A percentile compares a stretch with the other conserved stretches of the same genome.
These are phyloP conservation scores for Dromas ardeola DNA, from an alignment of 2,113 vertebrate genomes.

Conservation along the genomic window DNA sequence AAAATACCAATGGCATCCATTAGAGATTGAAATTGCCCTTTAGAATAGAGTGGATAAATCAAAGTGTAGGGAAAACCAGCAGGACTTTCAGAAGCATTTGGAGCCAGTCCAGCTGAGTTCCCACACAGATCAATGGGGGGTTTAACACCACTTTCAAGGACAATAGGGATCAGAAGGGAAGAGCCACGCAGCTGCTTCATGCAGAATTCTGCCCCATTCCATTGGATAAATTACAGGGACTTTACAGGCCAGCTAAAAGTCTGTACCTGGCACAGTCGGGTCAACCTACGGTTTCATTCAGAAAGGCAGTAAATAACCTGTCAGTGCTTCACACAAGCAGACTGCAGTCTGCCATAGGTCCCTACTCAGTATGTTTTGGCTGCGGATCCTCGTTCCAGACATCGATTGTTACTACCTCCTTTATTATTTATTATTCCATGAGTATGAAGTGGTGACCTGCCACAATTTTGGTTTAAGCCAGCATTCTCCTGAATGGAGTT, in stretches of 20 bases:
- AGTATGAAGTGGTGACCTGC: not conserved
- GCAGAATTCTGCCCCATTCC: not conserved
- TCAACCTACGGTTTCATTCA: not conserved
- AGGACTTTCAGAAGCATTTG: constrained; percentile 7
- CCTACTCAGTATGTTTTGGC: not conserved
- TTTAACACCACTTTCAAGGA: not conserved
- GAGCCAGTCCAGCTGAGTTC: not conserved
- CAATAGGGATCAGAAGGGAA: not conserved
- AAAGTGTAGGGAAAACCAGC: not conserved
- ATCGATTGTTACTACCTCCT: not conserved
- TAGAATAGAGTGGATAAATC: constrained; percentile 46
- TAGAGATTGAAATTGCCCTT: constrained; percentile 52
- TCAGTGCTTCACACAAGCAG: not conserved
- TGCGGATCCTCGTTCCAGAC: not conserved
- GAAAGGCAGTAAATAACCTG: not conserved
- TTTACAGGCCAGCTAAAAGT: not conserved
- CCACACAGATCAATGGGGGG: not conserved
- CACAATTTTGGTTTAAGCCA: not conserved
- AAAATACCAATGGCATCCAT: constrained; percentile 61
- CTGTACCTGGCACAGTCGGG: not conserved
- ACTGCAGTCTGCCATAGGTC: not conserved
- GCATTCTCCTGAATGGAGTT: not conserved
- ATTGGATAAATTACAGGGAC: not conserved
- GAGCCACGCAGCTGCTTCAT: not conserved
- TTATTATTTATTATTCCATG: not conserved